Base-by-base conservation (phyloP, 2,113 vertebrate genomes). In the Ivindomyrus marchei region DNA sequence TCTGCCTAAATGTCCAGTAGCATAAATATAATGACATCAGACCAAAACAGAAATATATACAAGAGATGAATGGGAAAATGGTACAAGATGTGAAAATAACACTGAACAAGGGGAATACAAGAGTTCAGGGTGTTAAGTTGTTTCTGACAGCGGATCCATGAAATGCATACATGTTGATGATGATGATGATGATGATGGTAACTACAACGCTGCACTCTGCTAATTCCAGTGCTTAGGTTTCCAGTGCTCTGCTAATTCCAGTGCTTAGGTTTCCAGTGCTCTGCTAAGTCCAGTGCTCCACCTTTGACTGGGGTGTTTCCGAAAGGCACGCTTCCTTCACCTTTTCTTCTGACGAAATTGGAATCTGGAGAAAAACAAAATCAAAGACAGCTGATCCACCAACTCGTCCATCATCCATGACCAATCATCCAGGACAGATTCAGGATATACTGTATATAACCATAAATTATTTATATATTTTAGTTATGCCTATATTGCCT, bases 251-350 rank as follows among this genome's bases (percentile, higher is more conserved):
- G 62, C 62, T 31, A 31, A n/a, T 27, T 70, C 27, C 62, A 70
- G n/a, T 66, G 58, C 19, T 45, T 47, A 24, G 42, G 36, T 84
- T 84, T 21, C 45, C 58, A 66, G 36, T 85, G 36, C 45, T 85
- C 83, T 45, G 74, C 74, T 80, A 80, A 80, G 10, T 42, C 36
- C 74, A 80, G 36, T 80, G 74, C 45, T 92, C 92, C 95, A 96
- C 96, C 95, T 95, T 93, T 0, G 90, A 92, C 1, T 83, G 93
- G 5, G 91, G 88, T 53, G 91, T 90, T 92, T 94, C 94, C 3
- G 92, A 94, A 66, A 93, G 92, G 92, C 97, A 97, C 47, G 91
- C 93, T 56, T 95, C 92, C 89, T 95, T 96, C 7, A 93, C 94
- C 83, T 93, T 96, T 91, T 96, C 95, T 80, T 97, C 96, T 0